Base-by-base conservation (phyloP, 1,140 invertebrate genomes). In the Orius insidiosus region DNA sequence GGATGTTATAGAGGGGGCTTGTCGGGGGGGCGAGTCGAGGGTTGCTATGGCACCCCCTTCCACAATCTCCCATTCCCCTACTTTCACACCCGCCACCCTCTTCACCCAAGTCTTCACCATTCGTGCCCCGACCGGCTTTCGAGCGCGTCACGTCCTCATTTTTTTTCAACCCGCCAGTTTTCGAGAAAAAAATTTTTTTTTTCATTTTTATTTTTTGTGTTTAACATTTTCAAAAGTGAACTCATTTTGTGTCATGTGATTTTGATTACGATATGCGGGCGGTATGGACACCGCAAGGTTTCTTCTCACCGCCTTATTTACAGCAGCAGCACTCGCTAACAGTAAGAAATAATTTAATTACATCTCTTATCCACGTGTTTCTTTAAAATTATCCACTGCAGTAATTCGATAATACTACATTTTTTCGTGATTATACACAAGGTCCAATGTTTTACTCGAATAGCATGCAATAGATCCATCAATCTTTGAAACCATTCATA, bases 241-340 rank as follows among this genome's bases (percentile, higher is more conserved):
- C 15, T 7, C 4, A 3, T 31, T 43, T 43, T 43, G 41, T 31
- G 41, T 30, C 41, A 43, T 43, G 41, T 43, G 41, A 43, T 15
- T 43, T 24, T 43, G 18, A 11, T n/a, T 31, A 30, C 19, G 31
- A n/a, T 43, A 43, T 43, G 41, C 41, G 18, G 41, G 41, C 41
- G 24, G 41, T 30, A 43, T 43, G 41, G 41, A 43, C 19, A 43
- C 41, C 41, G 41, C 24, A 11, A 43, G 31, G 41, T 43, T n/a
- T 43, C 41, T 43, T 43, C 41, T 43, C 41, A 30, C 41, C 41
- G 41, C 41, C 18, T 30, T 43, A n/a, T 43, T 43, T 18, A 43
- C 31, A 43, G 41, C 41, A 11, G 41, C 41, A 43, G 24, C 24
- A 10, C 41, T 43, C 19, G 41, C 41, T 43, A 43, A 43, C 41